These are phyloP conservation scores for Drosophila ficusphila DNA, from an alignment of 1,140 invertebrate genomes.

Conservation along the genomic window DNA sequence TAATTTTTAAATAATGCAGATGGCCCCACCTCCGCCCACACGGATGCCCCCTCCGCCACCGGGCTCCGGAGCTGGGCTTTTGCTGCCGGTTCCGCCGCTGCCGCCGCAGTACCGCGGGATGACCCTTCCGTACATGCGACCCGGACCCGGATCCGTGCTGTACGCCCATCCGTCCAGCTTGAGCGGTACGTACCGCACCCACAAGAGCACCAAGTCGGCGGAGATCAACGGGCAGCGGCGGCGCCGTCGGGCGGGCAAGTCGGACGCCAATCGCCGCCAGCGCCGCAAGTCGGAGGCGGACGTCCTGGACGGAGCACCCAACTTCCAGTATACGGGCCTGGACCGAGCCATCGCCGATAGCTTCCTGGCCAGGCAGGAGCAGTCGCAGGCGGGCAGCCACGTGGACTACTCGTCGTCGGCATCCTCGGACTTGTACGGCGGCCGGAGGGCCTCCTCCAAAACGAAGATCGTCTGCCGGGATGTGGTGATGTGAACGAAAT, in stretches of 20 bases:
- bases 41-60: conserved; percentile 59
- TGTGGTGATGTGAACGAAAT: conserved; percentile 58
- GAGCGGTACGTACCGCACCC: conserved; percentile 70
- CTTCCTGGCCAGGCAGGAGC: conserved; percentile 77
- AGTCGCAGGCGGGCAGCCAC: conserved; percentile 73
- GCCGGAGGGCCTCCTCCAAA: conserved; percentile 64
- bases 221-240: conserved; percentile 68
- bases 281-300: conserved; percentile 79
- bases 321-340: conserved; percentile 75
- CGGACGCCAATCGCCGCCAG: conserved; percentile 72
- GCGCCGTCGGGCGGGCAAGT: conserved; percentile 62
- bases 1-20: conserved; percentile 10
- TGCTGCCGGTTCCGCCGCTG: conserved; percentile 51
- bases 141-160: conserved; percentile 57
- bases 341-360: conserved; percentile 80
- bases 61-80: conserved; percentile 22
- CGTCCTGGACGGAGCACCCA: conserved; percentile 67
- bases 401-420: conserved; percentile 77
- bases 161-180: conserved; percentile 66
- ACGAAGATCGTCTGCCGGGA: conserved; percentile 74
- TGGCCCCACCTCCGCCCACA: conserved; percentile 57
- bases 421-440: conserved; percentile 50
- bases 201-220: conserved; percentile 73
- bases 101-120: conserved; percentile 64
- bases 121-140: conserved; percentile 69